Evolutionary conservation across 2,888 invertebrate genomes (phyloP).

Genomic region (Sturmia bella): DNA sequence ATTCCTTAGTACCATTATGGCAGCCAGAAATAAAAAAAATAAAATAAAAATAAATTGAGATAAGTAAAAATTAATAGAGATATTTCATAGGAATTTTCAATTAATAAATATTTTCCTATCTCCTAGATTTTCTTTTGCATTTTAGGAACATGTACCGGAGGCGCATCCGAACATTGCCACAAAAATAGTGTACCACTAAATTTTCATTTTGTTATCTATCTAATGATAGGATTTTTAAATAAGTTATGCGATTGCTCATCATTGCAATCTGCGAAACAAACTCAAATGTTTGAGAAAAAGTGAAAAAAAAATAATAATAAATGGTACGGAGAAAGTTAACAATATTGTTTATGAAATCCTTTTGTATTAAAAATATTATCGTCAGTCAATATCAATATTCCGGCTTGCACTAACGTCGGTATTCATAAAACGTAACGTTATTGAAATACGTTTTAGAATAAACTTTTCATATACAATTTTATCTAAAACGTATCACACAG

Average conservation of each 20-base stretch:
- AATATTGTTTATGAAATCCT: conserved; percentile 29
- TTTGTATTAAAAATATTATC: conserved; percentile 43
- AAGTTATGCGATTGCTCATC: too few relatives aligned
- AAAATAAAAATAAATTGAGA: conserved; percentile 23
- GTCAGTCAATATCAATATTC: conserved; percentile 63
- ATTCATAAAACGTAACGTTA: too few relatives aligned
- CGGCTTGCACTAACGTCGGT: too few relatives aligned
- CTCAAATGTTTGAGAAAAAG: conserved; percentile 16
- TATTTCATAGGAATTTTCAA: conserved; percentile 20
- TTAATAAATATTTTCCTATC: conserved; percentile 1
- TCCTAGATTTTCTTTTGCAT: conserved; percentile 26
- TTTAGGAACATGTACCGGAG: conserved; percentile 63
- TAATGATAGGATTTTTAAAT: too few relatives aligned
- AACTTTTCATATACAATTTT: too few relatives aligned
- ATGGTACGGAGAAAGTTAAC: conserved; percentile 2
- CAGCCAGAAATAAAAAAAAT: neutral
- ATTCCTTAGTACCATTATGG: neutral
- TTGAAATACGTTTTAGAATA: too few relatives aligned
- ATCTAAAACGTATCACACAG: too few relatives aligned
- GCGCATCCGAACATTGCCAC: too few relatives aligned
- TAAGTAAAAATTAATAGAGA: conserved; percentile 43
- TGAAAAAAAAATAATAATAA: conserved; percentile 17
- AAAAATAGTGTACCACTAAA: too few relatives aligned
- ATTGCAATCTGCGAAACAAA: neutral
- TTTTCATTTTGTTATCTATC: too few relatives aligned